Percentiles rank a stretch among this genome's conserved stretches.
phyloP scores from a whole-genome alignment of 2,797 vertebrate genomes.

The Anguilla pacifica region DNA sequence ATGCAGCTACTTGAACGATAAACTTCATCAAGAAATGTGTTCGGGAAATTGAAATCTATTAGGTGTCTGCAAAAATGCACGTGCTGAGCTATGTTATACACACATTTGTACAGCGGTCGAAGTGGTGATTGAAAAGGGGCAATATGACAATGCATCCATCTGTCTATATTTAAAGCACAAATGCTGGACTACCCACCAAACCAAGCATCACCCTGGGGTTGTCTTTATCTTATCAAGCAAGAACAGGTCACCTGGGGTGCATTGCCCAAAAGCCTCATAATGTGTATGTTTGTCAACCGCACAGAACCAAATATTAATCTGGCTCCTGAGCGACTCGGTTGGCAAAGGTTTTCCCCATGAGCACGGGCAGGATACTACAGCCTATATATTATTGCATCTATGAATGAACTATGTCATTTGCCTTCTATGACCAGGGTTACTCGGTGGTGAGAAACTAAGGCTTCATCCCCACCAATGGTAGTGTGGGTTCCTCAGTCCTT shows the following conservation, averaged over 20 bases:
- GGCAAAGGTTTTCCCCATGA: not conserved
- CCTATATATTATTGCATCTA: not conserved
- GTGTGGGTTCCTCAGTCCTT: not conserved
- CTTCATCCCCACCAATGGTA: not conserved
- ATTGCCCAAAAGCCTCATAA: not conserved
- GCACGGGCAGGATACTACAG: not conserved
- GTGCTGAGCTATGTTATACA: too few species aligned
- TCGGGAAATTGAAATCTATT: conserved; percentile 38
- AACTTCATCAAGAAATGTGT: conserved; percentile 35
- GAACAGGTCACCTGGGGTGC: not conserved
- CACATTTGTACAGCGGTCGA: too few species aligned
- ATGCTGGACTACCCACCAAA: not conserved
- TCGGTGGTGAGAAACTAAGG: not conserved
- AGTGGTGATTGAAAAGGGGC: not conserved
- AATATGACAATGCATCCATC: not conserved
- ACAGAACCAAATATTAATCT: not conserved
- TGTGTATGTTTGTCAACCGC: not conserved
- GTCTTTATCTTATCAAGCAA: too few species aligned
- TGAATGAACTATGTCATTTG: not conserved
- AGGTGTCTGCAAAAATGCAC: not conserved
- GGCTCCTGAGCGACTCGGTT: not conserved
- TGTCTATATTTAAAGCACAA: not conserved
- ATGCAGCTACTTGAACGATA: conserved; percentile 44
- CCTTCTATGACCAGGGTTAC: not conserved
- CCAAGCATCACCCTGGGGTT: not conserved